Evolutionary conservation across 2,113 vertebrate species (phyloP), one percentile per base, ranked within the genome.

Genomic region (Nanorana parkeri): DNA sequence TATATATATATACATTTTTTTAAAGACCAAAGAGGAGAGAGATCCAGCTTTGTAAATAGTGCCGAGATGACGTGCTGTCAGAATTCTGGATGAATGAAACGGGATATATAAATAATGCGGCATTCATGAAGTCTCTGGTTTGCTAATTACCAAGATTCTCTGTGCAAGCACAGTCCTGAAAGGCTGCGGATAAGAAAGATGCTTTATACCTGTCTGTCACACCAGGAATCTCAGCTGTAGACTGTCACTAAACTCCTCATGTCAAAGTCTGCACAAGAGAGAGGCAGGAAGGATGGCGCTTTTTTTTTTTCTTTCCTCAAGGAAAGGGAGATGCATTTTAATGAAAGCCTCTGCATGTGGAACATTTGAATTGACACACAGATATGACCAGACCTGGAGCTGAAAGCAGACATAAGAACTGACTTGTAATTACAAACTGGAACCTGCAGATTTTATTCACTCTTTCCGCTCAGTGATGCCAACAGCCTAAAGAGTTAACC

Each of bases 141-240:
- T 81, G 80, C 80, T 83, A 83, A 83, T 83, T 83, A 83, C 52
- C 80, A 83, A 83, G 80, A 67, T 76, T 83, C 80, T 76, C 71
- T 83, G 80, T 83, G 80, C 71, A 75, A 83, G 80, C 71, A 74
- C 28, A 83, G 80, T 67, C 80, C 80, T 76, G 80, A 83, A 83
- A 83, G 80, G 72, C 71, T 76, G 20, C 0, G 29, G 71, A 76
- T 80, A 63, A 55, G 68, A 81, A 81, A 63, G 55, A 71, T 61
- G 32, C 80, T 83, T 83, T 83, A 76, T 83, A 83, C 80, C 80
- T 83, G 80, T 83, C 80, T 83, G 80, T 83, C 80, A 83, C 72
- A 68, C 80, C 64, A 26, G 80, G 80, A 68, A 68, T 83, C 63
- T 76, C 80, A 68, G 80, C 80, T 68, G 54, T 68, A 83, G 72